Evolutionary conservation across 2,888 invertebrate species (phyloP).

Genomic region (Bhutanitis thaidina): DNA sequence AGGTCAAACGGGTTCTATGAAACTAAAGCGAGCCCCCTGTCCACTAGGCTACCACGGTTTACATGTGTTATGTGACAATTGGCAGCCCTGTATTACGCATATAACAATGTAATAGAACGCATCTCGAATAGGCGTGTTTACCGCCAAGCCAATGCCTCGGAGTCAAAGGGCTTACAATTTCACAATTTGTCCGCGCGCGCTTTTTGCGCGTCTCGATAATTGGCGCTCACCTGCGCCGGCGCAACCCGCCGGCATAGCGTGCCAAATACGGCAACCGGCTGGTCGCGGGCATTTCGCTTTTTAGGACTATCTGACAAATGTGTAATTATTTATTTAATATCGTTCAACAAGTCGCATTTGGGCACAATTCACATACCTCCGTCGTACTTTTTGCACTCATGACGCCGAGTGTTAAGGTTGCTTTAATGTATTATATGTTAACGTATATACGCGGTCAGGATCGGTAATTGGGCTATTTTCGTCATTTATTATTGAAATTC

Average conservation of each 20-base stretch:
- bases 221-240: conserved; percentile 68
- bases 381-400: conserved; percentile 45
- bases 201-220: conserved; percentile 71
- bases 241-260: conserved; percentile 44
- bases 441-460: not conserved
- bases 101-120: conserved; percentile 12
- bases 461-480: conserved; percentile 8
- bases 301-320: conserved; percentile 77
- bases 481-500: conserved; percentile 10
- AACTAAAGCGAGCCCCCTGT: no score
- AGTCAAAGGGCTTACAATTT: conserved; percentile 58
- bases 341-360: conserved; percentile 58
- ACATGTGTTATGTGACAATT: not conserved
- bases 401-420: conserved; percentile 39
- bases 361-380: conserved; percentile 70
- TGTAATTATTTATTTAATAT: conserved; percentile 80
- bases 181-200: conserved; percentile 73
- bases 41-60: no score
- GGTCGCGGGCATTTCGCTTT: conserved; percentile 63
- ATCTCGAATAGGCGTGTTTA: conserved; percentile 16
- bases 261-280: conserved; percentile 66
- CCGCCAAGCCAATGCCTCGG: conserved; percentile 20
- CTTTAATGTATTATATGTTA: conserved; percentile 31
- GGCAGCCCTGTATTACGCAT: conserved; percentile 6
- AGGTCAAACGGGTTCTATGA: no score